phyloP scores from a whole-genome alignment of 2,888 invertebrate species.

The Plusia festucae region DNA sequence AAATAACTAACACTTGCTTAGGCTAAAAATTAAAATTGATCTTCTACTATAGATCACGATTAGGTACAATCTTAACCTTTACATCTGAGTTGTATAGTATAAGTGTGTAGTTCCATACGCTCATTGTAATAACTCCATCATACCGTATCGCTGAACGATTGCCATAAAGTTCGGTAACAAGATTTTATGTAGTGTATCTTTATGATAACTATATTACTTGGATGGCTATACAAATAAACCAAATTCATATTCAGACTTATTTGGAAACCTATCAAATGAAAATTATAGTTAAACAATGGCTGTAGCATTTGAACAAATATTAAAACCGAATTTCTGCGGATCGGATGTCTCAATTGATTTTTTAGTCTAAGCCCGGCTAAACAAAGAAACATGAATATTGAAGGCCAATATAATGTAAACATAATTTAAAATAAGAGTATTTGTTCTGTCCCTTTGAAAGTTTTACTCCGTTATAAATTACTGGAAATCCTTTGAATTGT shows the following conservation, averaged over 20 bases:
- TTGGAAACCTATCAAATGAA: too few species aligned
- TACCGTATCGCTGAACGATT: not conserved
- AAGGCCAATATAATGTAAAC: not conserved
- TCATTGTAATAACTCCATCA: not conserved
- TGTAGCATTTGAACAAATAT: not conserved
- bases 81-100: not conserved
- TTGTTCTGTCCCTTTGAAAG: not conserved
- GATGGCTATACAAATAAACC: not conserved
- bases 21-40: not conserved
- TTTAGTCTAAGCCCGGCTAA: not conserved
- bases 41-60: not conserved
- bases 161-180: not conserved
- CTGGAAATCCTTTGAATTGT: not conserved
- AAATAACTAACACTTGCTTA: not conserved
- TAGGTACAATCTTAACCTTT: not conserved
- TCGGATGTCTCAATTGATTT: not conserved
- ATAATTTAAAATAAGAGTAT: not conserved
- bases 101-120: not conserved
- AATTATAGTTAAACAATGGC: too few species aligned
- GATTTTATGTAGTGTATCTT: conserved; percentile 4
- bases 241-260: too few species aligned
- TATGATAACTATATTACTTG: not conserved
- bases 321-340: not conserved
- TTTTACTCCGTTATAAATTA: not conserved
- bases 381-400: not conserved